phyloP scores from a whole-genome alignment of 2,888 invertebrate genomes.

The Marronus borbonicus region DNA sequence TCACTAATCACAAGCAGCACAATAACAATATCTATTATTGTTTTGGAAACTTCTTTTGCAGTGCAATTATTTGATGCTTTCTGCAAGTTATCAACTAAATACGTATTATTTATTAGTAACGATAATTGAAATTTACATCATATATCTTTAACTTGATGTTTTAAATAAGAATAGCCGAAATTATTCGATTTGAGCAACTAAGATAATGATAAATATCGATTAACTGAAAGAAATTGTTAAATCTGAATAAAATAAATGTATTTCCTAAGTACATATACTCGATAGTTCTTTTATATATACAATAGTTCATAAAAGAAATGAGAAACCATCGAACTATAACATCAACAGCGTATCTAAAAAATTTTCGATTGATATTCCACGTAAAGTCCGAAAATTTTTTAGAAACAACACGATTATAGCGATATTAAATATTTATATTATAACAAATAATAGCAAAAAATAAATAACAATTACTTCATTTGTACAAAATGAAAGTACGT shows the following conservation, averaged over 20 bases:
- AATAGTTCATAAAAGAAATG: slow-evolving; percentile 7
- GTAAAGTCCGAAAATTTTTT: too few species aligned
- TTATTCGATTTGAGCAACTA: too few species aligned
- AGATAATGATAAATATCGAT: background rate
- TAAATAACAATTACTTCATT: slow-evolving; percentile 11
- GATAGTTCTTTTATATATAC: slow-evolving; percentile 10
- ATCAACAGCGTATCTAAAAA: slow-evolving; percentile 12
- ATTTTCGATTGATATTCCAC: background rate
- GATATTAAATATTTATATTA: background rate
- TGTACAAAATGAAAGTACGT: background rate
- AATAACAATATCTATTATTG: too few species aligned
- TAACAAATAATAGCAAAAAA: slow-evolving; percentile 10
- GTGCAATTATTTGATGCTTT: too few species aligned
- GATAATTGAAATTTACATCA: too few species aligned
- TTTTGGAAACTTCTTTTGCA: too few species aligned
- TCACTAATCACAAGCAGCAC: too few species aligned
- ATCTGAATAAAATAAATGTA: slow-evolving; percentile 2
- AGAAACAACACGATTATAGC: background rate
- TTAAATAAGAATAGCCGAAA: too few species aligned
- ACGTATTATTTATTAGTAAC: too few species aligned
- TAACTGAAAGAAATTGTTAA: background rate
- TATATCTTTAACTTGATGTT: too few species aligned
- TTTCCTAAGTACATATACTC: slow-evolving; percentile 14
- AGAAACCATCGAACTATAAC: slow-evolving; percentile 5
- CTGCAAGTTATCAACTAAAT: too few species aligned